Conservation (phyloP, 2,113 vertebrate genomes). For the Crotalus helleri region DNA sequence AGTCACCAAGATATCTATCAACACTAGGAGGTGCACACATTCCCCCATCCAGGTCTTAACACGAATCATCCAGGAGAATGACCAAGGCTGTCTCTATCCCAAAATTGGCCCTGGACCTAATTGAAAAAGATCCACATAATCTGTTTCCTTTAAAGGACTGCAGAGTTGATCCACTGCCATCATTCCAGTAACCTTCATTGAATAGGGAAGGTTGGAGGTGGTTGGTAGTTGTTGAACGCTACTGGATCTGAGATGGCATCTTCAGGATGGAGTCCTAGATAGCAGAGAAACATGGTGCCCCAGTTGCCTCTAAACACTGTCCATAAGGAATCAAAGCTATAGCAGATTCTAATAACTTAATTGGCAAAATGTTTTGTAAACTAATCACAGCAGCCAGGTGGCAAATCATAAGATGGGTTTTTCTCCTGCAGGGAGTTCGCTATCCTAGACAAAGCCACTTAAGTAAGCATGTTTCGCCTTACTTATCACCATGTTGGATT, state of each 20-base stretch:
- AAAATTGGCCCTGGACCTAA: not conserved
- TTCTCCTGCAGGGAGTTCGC: not conserved
- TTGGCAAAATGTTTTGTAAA: not conserved
- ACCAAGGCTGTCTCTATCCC: not conserved
- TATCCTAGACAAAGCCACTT: not conserved
- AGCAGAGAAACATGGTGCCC: not conserved
- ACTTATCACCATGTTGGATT: not conserved
- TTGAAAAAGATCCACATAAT: not conserved
- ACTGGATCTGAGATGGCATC: not conserved
- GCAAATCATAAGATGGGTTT: not conserved
- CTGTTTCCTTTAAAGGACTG: not conserved
- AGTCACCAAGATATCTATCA: not conserved
- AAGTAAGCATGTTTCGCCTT: not conserved
- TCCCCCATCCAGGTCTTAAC: not conserved
- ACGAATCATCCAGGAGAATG: not conserved
- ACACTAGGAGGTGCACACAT: not conserved
- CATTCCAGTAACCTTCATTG: not conserved
- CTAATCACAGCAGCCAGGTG: not conserved
- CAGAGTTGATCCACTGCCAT: not conserved
- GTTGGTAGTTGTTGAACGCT: not conserved
- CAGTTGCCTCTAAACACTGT: not conserved
- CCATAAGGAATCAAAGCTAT: not conserved
- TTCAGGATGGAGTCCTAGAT: not conserved
- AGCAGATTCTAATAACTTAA: not conserved
- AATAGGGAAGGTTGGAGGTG: not conserved